Evolutionary conservation across 1,140 invertebrate genomes (phyloP), one percentile per base, ranked within the genome.

Genomic region (Pseudomyrmex sp.): DNA sequence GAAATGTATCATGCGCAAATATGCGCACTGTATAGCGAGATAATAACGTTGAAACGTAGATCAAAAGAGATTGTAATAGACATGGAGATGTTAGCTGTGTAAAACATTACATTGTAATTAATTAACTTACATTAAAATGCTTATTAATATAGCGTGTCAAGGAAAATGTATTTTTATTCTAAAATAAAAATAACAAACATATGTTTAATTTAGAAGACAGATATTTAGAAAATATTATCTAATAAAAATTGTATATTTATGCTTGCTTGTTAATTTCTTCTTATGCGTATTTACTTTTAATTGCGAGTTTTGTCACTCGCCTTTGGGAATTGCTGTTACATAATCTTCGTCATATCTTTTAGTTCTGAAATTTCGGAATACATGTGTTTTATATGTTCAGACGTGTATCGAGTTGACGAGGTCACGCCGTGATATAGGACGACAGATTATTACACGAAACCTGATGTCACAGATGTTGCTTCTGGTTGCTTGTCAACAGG

Each of bases 361-460:
- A 13, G 56, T 58, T 56, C 9, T 15, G 13, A 2, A 52, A 10
- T 66, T 10, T 66, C 12, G 65, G 12, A 58, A 13, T 69, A 15
- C 9, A 59, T 70, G 44, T 59, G 58, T 72, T 80, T 72, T 80
- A 72, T 72, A 54, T 35, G 44, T 35, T 50, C 18, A 15, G 20
- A 68, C 48, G 59, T 80, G 15, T 59, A 80, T 70, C 66, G 59
- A 80, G 23, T 80, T 80, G 65, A 80, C 66, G 66, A 70, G 54
- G n/a, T 59, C 35, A 56, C 54, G 15, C 65, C 13, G 15, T 70
- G 66, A 59, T 80, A 59, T 50, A 59, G 54, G 35, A 23, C 66
- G 76, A 80, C 66, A 80, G 76, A 79, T 80, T 80, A 80, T 80
- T 72, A 80, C 76, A 80, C 12, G 61, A 61, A 65, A 65, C 48